These are phyloP conservation scores for Puntigrus tetrazona DNA, from an alignment of 2,113 vertebrate genomes.

Conservation along the genomic window DNA sequence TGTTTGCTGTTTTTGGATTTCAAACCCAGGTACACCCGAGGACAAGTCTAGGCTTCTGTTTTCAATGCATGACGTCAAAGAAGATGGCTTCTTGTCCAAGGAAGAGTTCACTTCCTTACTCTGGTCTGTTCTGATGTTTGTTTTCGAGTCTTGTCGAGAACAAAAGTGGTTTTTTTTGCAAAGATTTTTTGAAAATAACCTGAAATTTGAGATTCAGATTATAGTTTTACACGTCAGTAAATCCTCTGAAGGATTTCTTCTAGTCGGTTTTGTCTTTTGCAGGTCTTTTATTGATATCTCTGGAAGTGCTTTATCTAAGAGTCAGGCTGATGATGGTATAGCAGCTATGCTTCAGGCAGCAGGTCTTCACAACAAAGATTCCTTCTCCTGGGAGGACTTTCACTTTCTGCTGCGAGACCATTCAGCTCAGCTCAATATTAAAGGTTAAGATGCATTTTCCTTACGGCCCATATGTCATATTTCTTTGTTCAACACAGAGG, in stretches of 20 bases:
- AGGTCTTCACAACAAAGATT: slow-evolving; percentile 82
- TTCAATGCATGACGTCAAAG: slow-evolving; percentile 88
- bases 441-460: slow-evolving; percentile 68
- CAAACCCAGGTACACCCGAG: slow-evolving; percentile 82
- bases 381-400: slow-evolving; percentile 93
- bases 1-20: slow-evolving; percentile 1
- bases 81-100: slow-evolving; percentile 87
- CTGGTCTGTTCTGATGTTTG: slow-evolving; percentile 73
- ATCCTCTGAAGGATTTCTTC: background rate
- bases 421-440: slow-evolving; percentile 83
- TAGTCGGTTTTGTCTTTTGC: background rate
- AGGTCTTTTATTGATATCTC: slow-evolving; percentile 96
- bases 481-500: background rate
- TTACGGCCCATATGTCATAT: slow-evolving; percentile 18
- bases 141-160: background rate
- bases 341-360: slow-evolving; percentile 85
- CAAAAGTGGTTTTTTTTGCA: no score
- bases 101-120: slow-evolving; percentile 90
- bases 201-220: background rate
- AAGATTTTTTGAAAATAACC: background rate
- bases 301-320: slow-evolving; percentile 86
- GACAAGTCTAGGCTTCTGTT: slow-evolving; percentile 94
- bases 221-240: background rate
- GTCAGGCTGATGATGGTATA: slow-evolving; percentile 85
- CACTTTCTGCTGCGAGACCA: slow-evolving; percentile 90